Evolutionary conservation across 1,140 invertebrate species (phyloP), one percentile per base, ranked within the genome.

Genomic region (Zeugodacus cucurbitae): DNA sequence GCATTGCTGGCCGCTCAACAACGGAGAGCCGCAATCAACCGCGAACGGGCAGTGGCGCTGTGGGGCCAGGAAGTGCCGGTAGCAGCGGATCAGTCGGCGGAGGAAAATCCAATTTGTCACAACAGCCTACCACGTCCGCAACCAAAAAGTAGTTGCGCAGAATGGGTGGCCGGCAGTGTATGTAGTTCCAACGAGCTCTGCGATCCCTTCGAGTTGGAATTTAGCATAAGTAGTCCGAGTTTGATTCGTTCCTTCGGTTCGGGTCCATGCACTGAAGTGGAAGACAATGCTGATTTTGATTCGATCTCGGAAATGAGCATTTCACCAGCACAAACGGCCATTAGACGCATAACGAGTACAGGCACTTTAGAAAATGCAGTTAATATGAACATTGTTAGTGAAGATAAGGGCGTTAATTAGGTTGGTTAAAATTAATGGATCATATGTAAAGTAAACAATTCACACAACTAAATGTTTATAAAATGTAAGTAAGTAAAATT

Each of bases 181-280:
- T 54, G 58, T 87, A 37, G 32, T 26, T 48, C 54, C 10, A 59
- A 44, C 34, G 88, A 89, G 85, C 89, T 89, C 26, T 89, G 90
- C 22, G 89, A 90, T 89, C 90, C 90, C 26, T 89, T 90, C 41
- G 89, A 90, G 41, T 74, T 93, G 86, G 93, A 92, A 87, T 90
- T 92, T 90, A 90, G 89, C 34, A 92, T 93, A 37, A 93, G 93
- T 88, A 93, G 93, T 89, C 93, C 93, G 48, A 93, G 93, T 89
- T 89, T 93, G 67, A 92, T 93, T 87, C 90, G 91, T 82, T 92
- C 92, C 20, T 90, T 87, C 20, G 88, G 88, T 87, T 93, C 91
- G 54, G 89, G 74, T 57, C 74, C 64, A 5, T 57, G 86, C 34
- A 88, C 89, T 8, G 87, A 57, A n/a, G 17, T 87, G 14, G 87